Evolutionary conservation across 2,888 invertebrate genomes (phyloP).

Genomic region (Drosophila cyrtoloma): DNA sequence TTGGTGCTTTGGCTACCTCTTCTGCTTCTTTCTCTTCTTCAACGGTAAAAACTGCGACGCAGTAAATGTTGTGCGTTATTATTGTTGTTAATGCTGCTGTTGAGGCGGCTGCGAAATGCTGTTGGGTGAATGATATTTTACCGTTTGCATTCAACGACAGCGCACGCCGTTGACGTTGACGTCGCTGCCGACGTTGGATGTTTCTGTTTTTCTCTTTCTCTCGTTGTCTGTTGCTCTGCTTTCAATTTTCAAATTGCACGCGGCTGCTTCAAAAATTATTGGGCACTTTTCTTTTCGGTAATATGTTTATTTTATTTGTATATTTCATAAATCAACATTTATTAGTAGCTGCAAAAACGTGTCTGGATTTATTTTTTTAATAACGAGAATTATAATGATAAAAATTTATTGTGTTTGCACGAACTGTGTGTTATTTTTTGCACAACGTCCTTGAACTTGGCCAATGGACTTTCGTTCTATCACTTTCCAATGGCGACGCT

Average conservation of each 20-base stretch:
- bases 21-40: slow-evolving; percentile 35
- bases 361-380: slow-evolving; percentile 17
- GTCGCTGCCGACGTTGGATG: slow-evolving; percentile 39
- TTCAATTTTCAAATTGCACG: slow-evolving; percentile 36
- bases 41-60: slow-evolving; percentile 76
- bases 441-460: slow-evolving; percentile 80
- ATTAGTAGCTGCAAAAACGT: slow-evolving; percentile 15
- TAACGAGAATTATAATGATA: slow-evolving; percentile 19
- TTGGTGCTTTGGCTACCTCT: slow-evolving; percentile 13
- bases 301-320: slow-evolving; percentile 5
- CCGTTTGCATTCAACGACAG: slow-evolving; percentile 36
- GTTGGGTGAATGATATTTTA: slow-evolving; percentile 39
- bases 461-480: slow-evolving; percentile 62
- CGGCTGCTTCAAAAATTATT: slow-evolving; percentile 17
- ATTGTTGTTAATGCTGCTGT: slow-evolving; percentile 20
- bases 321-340: slow-evolving; percentile 37
- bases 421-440: slow-evolving; percentile 17
- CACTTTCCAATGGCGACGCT: slow-evolving; percentile 29
- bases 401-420: slow-evolving; percentile 4
- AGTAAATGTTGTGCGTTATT: slow-evolving; percentile 54
- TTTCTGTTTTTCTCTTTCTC: slow-evolving; percentile 4
- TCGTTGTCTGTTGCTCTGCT: slow-evolving; percentile 11
- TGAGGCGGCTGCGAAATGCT: slow-evolving; percentile 20
- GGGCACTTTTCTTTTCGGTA: slow-evolving; percentile 10
- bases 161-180: slow-evolving; percentile 47